Percentiles rank a stretch among this genome's conserved stretches.
Conservation (phyloP, 2,888 invertebrate species). For the Drosophila recens region DNA sequence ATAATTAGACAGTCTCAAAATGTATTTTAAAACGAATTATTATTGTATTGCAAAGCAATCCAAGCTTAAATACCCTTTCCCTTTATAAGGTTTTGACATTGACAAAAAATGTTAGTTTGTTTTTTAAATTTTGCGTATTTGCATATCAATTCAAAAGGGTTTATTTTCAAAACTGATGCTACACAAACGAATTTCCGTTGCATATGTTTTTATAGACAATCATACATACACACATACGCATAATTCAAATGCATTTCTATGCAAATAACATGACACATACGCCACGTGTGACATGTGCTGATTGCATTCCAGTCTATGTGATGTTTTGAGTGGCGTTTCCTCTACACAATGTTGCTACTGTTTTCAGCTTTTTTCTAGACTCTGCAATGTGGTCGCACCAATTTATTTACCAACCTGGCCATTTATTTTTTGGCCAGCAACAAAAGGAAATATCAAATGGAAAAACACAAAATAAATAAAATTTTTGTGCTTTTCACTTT, state of each 20-base stretch:
- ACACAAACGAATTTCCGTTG: conserved; percentile 6
- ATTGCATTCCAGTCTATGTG: conserved; percentile 50
- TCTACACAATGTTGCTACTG: conserved; percentile 31
- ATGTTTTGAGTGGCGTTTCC: not conserved
- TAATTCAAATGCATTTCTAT: conserved; percentile 46
- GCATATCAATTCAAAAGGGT: conserved; percentile 7
- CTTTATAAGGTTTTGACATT: not conserved
- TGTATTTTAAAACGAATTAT: no score
- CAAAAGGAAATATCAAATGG: not conserved
- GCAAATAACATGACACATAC: conserved; percentile 63
- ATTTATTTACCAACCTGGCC: conserved; percentile 58
- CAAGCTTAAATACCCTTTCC: not conserved
- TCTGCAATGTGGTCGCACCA: conserved; percentile 16
- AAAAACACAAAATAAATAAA: not conserved
- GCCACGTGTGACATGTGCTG: conserved; percentile 68
- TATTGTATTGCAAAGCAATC: not conserved
- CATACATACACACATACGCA: conserved; percentile 10
- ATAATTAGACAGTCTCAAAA: no score
- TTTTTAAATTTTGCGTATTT: conserved; percentile 2
- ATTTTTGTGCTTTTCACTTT: not conserved
- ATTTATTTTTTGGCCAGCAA: conserved; percentile 37
- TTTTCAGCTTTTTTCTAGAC: conserved; percentile 13
- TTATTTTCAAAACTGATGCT: conserved; percentile 1
- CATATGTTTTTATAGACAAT: conserved; percentile 5
- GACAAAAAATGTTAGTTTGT: not conserved